phyloP scores from a whole-genome alignment of 2,797 vertebrate genomes.

The Argyrosomus regius region DNA sequence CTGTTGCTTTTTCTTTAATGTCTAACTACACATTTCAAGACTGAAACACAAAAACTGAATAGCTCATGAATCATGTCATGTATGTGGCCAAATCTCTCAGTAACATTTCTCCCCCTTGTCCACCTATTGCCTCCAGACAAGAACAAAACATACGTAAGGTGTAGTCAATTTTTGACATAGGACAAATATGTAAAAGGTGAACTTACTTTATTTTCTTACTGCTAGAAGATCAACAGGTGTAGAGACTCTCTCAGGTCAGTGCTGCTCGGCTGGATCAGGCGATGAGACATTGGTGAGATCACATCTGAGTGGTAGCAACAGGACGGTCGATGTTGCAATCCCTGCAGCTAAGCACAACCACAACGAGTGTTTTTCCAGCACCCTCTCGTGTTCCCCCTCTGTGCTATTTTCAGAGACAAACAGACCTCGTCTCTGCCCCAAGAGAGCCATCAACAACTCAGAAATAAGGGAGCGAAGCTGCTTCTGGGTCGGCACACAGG shows the following conservation, averaged over 20 bases:
- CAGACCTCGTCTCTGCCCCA: constrained; percentile 40
- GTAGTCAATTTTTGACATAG: not conserved
- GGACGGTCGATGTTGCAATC: constrained; percentile 77
- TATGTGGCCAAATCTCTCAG: not conserved
- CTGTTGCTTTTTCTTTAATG: not conserved
- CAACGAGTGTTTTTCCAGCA: constrained; percentile 73
- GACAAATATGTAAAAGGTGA: not conserved
- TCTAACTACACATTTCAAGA: not conserved
- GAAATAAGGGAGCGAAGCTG: constrained; percentile 11
- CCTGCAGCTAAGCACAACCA: constrained; percentile 36
- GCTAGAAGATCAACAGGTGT: constrained; percentile 8
- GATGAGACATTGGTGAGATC: constrained; percentile 37
- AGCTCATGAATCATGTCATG: not conserved
- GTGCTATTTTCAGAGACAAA: constrained; percentile 84
- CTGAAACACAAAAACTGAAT: not conserved
- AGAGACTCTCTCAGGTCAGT: not conserved
- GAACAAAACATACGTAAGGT: not conserved
- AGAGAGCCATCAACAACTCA: constrained; percentile 20
- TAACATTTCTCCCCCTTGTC: not conserved
- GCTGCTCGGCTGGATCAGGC: constrained; percentile 15
- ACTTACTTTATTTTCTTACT: constrained; percentile 41
- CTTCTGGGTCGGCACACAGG: constrained; percentile 30
- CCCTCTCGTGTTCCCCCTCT: constrained; percentile 64
- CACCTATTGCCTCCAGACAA: not conserved
- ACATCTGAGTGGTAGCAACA: constrained; percentile 62